Percentiles rank a stretch among this genome's conserved stretches.
Evolutionary conservation across 2,113 vertebrate species (phyloP).

Genomic region (Agelaius tricolor): DNA sequence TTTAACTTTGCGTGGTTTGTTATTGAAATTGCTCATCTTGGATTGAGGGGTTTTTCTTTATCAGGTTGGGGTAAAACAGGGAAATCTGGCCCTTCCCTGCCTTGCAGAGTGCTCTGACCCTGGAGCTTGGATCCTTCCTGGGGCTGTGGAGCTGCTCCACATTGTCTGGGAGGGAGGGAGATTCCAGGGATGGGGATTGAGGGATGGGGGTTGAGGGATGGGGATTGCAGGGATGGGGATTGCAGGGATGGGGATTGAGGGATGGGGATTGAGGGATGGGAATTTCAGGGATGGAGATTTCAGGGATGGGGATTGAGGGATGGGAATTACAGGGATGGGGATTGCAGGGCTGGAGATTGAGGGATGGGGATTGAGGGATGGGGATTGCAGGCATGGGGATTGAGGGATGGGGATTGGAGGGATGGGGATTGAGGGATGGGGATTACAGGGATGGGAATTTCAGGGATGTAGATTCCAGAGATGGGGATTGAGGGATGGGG

Average conservation of each 20-base stretch:
- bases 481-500: background rate
- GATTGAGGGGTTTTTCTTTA: background rate
- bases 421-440: background rate
- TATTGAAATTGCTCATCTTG: slow-evolving; percentile 6
- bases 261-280: too few species aligned
- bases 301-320: too few species aligned
- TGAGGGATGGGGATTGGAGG: background rate
- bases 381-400: background rate
- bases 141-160: background rate
- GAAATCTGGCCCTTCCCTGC: background rate
- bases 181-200: background rate
- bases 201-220: too few species aligned
- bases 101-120: rapidly evolving
- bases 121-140: rapidly evolving
- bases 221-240: too few species aligned
- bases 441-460: background rate
- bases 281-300: too few species aligned
- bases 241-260: too few species aligned
- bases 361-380: background rate
- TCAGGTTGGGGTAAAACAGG: rapidly evolving
- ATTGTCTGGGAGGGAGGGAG: background rate
- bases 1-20: background rate
- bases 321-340: too few species aligned
- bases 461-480: background rate
- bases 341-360: background rate